Conservation (phyloP, 2,113 vertebrate genomes). For the Australoheros scitulus region DNA sequence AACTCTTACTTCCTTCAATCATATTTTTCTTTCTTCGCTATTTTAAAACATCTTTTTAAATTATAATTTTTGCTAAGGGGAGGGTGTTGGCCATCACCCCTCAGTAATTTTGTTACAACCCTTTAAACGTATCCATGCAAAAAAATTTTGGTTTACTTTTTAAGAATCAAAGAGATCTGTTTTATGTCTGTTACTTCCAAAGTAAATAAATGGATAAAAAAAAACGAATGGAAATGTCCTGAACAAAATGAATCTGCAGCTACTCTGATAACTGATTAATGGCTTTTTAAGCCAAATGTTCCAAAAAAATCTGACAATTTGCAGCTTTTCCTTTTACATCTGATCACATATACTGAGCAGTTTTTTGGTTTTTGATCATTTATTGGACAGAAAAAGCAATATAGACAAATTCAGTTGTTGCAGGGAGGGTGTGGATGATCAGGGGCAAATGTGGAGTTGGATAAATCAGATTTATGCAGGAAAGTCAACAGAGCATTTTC, state of each 20-base stretch:
- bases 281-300: fast-evolving
- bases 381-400: fast-evolving
- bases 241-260: neutral
- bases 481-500: no score
- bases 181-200: fast-evolving
- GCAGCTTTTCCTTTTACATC: neutral
- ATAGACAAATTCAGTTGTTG: neutral
- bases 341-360: fast-evolving
- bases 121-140: no score
- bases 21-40: no score
- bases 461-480: neutral
- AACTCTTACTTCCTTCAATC: neutral
- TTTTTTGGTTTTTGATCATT: neutral
- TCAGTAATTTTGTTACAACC: no score
- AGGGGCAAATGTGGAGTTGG: neutral
- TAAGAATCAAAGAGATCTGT: neutral
- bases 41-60: no score
- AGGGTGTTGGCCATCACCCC: neutral
- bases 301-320: neutral
- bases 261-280: neutral
- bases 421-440: fast-evolving
- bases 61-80: neutral
- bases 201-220: neutral
- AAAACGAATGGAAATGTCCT: neutral
- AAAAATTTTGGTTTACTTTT: no score